These are phyloP conservation scores for Potamilus streckersoni DNA, from an alignment of 1,140 invertebrate species.

Conservation along the genomic window DNA sequence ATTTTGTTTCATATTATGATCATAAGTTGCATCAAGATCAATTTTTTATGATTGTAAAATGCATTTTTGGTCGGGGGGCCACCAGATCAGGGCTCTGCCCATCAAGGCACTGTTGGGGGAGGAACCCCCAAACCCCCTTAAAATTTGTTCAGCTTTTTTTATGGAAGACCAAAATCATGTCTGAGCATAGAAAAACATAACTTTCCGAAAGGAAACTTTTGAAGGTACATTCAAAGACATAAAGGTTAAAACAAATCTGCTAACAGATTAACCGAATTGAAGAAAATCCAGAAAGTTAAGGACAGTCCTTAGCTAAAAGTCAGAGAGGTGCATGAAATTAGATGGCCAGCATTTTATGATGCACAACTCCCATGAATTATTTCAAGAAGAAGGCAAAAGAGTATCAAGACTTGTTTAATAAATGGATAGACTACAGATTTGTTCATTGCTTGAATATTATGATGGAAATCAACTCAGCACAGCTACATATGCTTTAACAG, in stretches of 20 bases:
- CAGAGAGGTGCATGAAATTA: slow-evolving; percentile 2
- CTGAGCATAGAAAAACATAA: neutral
- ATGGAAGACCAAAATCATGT: too few relatives aligned
- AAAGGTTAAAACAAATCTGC: neutral
- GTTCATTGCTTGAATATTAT: neutral
- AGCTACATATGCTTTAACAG: neutral
- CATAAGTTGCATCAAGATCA: too few relatives aligned
- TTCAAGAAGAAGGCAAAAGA: neutral
- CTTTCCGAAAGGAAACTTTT: neutral
- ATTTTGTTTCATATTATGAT: too few relatives aligned
- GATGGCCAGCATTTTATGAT: slow-evolving; percentile 9
- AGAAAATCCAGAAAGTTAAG: neutral
- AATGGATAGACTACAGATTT: neutral
- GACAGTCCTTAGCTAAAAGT: neutral
- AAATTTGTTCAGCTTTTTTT: too few relatives aligned
- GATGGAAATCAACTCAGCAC: neutral
- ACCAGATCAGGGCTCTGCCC: too few relatives aligned
- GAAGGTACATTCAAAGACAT: neutral
- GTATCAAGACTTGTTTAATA: neutral
- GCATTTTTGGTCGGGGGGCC: too few relatives aligned
- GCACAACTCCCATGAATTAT: neutral
- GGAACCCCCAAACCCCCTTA: too few relatives aligned
- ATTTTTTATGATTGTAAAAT: too few relatives aligned
- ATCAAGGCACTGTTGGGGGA: too few relatives aligned
- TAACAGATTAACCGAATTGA: neutral